Evolutionary conservation across 2,797 vertebrate genomes (phyloP).

Genomic region (Argyrosomus regius): DNA sequence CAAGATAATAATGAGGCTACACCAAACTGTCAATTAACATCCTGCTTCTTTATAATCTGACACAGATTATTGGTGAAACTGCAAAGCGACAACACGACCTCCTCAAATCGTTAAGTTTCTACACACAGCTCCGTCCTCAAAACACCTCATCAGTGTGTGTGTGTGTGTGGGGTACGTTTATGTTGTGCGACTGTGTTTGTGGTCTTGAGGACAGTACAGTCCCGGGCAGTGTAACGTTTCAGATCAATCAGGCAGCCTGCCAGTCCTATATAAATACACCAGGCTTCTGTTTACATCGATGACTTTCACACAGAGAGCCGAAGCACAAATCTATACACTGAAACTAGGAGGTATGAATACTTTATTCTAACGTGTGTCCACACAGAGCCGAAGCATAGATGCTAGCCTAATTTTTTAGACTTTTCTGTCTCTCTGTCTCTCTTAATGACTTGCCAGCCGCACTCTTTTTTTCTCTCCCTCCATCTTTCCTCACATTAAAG

Average conservation of each 20-base stretch:
- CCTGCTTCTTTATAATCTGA: neutral
- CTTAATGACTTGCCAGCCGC: constrained; percentile 20
- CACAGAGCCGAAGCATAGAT: neutral
- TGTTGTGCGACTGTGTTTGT: constrained; percentile 34
- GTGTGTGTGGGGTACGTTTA: constrained; percentile 13
- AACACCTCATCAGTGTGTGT: neutral
- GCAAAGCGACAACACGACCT: neutral
- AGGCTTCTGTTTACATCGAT: constrained; percentile 58
- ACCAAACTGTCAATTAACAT: neutral
- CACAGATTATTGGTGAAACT: neutral
- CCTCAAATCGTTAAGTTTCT: neutral
- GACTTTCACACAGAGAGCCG: constrained; percentile 44
- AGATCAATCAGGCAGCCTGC: constrained; percentile 67
- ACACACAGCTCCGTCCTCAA: neutral
- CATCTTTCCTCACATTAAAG: constrained; percentile 12
- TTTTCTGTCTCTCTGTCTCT: neutral
- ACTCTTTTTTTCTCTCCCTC: constrained; percentile 10
- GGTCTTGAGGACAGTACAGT: constrained; percentile 41
- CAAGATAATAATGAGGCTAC: neutral
- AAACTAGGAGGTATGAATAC: neutral
- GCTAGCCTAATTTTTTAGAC: neutral
- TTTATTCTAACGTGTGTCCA: neutral
- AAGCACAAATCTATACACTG: constrained; percentile 31
- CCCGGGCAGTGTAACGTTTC: constrained; percentile 51
- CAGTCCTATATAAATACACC: constrained; percentile 60